Evolutionary conservation across 2,113 vertebrate genomes (phyloP).

Genomic region (Aldabrachelys gigantea): DNA sequence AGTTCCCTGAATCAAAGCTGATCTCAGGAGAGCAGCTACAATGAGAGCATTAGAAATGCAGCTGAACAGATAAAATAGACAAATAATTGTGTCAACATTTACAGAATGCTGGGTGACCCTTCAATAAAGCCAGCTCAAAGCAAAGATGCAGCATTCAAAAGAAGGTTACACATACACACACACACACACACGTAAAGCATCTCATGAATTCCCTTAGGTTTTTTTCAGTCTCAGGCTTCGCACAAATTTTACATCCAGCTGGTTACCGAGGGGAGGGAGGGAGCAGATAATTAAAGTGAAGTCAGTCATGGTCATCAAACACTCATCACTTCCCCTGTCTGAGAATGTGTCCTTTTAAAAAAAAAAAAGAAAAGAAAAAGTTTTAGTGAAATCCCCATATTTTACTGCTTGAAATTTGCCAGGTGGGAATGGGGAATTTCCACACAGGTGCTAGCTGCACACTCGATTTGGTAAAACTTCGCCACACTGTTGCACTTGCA

Average conservation of each 20-base stretch:
- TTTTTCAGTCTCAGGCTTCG: too few species aligned
- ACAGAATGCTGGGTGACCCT: neutral
- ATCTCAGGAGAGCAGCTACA: neutral
- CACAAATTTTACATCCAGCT: neutral
- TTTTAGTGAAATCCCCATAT: neutral
- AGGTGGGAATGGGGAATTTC: neutral
- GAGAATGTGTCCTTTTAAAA: neutral
- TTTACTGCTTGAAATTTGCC: neutral
- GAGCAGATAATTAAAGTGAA: neutral
- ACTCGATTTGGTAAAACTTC: neutral
- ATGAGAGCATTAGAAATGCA: neutral
- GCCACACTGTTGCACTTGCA: neutral
- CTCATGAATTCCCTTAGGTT: neutral
- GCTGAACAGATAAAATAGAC: neutral
- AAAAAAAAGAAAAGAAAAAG: neutral
- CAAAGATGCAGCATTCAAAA: neutral
- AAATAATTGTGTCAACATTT: neutral
- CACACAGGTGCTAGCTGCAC: fast-evolving
- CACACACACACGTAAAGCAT: neutral
- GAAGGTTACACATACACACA: neutral
- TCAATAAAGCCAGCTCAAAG: neutral
- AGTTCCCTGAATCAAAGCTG: neutral
- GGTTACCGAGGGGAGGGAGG: neutral
- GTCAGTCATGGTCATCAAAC: neutral
- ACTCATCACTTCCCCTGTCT: too few species aligned